phyloP scores from a whole-genome alignment of 2,888 invertebrate genomes.

The Apamea epomidion region DNA sequence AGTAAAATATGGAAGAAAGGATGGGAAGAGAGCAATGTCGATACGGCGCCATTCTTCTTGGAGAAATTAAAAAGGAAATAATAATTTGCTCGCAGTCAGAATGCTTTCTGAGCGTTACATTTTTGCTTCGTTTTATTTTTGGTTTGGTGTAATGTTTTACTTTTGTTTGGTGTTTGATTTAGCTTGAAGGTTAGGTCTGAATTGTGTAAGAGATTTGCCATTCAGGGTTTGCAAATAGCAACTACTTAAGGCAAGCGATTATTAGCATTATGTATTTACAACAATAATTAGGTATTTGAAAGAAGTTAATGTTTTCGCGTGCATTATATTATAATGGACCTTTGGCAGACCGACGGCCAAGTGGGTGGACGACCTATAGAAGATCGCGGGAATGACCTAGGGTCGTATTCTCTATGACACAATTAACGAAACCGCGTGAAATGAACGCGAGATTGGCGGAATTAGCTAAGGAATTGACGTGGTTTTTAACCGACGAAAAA shows the following conservation, averaged over 20 bases:
- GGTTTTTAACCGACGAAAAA: no score
- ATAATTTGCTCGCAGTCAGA: conserved; percentile 57
- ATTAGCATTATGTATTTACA: neutral
- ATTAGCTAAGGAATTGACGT: no score
- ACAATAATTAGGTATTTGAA: neutral
- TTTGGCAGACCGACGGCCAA: no score
- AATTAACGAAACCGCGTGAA: no score
- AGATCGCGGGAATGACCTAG: no score
- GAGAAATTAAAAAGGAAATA: conserved; percentile 72
- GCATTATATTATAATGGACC: no score
- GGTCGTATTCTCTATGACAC: no score
- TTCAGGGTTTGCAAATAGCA: neutral
- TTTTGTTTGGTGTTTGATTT: conserved; percentile 12
- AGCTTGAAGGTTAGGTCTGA: neutral
- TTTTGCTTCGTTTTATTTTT: conserved; percentile 33
- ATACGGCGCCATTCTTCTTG: conserved; percentile 63
- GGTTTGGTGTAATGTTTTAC: conserved; percentile 14
- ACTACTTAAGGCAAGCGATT: neutral
- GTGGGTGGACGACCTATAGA: no score
- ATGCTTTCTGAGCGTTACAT: conserved; percentile 30
- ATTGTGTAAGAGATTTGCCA: neutral
- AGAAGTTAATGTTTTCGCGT: neutral
- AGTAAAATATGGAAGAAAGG: conserved; percentile 68
- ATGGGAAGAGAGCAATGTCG: conserved; percentile 71
- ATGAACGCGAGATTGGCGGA: no score